A percentile compares a stretch with the other conserved stretches of the same genome.
phyloP scores from a whole-genome alignment of 2,797 vertebrate genomes.

The Molossus alvarezi region DNA sequence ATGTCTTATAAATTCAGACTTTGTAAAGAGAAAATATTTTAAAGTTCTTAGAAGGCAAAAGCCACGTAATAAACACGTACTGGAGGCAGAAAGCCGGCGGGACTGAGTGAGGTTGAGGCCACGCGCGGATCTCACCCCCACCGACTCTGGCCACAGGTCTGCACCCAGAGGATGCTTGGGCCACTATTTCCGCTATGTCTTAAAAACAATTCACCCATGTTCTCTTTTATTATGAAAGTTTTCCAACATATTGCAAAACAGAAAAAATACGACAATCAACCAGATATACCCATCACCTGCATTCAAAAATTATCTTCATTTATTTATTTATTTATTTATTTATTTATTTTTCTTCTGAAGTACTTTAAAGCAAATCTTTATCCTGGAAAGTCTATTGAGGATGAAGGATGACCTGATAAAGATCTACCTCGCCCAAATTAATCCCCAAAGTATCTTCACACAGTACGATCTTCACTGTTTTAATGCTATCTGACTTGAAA shows the following conservation, averaged over 20 bases:
- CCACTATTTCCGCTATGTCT: neutral
- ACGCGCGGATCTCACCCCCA: fast-evolving
- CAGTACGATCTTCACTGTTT: neutral
- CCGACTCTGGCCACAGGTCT: neutral
- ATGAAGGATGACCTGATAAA: neutral
- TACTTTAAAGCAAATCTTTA: slow-evolving; percentile 31
- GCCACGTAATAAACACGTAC: slow-evolving; percentile 36
- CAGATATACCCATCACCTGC: neutral
- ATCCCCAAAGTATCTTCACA: neutral
- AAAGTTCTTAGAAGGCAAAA: slow-evolving; percentile 50
- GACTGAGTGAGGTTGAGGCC: neutral
- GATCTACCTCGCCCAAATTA: neutral
- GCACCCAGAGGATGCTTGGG: neutral
- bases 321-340: too few relatives aligned
- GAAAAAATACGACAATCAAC: neutral
- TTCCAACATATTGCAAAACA: neutral
- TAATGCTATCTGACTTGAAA: neutral
- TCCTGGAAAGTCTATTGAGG: neutral
- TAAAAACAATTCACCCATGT: neutral
- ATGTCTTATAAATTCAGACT: slow-evolving; percentile 45
- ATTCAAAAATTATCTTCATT: neutral
- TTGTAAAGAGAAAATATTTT: slow-evolving; percentile 57
- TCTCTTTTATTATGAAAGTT: slow-evolving; percentile 14
- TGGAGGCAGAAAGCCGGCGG: neutral
- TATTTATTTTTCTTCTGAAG: neutral